phyloP scores from a whole-genome alignment of 2,888 invertebrate genomes.

The Drosophila anomalata region DNA sequence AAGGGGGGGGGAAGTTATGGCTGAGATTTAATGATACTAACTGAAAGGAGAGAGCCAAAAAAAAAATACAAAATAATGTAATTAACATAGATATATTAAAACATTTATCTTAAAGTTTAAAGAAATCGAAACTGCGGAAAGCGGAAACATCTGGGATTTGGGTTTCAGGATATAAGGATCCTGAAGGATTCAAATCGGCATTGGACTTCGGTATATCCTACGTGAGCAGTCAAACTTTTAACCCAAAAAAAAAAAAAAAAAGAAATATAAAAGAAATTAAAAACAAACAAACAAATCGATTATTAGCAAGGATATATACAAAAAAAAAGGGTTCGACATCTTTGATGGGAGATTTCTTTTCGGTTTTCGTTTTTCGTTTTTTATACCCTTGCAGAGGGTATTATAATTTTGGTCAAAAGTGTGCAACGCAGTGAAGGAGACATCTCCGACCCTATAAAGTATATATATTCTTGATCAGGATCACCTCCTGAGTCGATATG shows the following conservation, averaged over 20 bases:
- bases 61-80: neutral
- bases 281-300: conserved; percentile 74
- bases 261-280: conserved; percentile 62
- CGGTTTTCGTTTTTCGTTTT: neutral
- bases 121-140: conserved; percentile 36
- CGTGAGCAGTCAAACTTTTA: conserved; percentile 51
- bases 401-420: no score
- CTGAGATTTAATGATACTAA: neutral
- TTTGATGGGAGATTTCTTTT: neutral
- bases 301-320: conserved; percentile 57
- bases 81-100: neutral
- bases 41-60: neutral
- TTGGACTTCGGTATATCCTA: conserved; percentile 2
- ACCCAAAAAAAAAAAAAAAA: neutral
- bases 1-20: neutral
- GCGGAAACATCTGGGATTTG: conserved; percentile 36
- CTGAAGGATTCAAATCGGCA: neutral
- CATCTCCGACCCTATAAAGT: no score
- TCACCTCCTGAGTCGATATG: no score
- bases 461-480: no score
- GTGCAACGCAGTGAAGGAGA: no score
- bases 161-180: neutral
- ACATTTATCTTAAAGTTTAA: neutral
- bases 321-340: conserved; percentile 41
- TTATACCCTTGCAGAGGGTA: no score